These are phyloP conservation scores for Pterocles orientalis DNA, from an alignment of 2,113 vertebrate genomes.

Conservation along the genomic window DNA sequence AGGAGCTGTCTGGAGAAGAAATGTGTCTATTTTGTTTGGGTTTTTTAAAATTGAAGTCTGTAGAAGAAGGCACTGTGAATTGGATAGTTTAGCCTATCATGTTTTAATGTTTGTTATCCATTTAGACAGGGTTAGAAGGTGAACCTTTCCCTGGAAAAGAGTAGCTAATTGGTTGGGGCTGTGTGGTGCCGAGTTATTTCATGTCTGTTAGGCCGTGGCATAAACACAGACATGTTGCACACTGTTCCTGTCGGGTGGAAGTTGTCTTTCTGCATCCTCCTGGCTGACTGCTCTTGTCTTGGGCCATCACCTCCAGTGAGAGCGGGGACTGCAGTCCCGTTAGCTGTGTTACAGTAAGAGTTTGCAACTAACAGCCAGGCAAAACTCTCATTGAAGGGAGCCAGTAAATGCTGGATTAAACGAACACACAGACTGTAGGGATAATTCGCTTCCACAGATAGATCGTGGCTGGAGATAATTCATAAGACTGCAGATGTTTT, in stretches of 20 bases:
- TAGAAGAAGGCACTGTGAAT: too few relatives aligned
- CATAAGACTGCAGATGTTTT: neutral
- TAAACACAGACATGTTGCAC: neutral
- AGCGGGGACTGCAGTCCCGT: fast-evolving
- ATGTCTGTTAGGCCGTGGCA: neutral
- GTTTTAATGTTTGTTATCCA: neutral
- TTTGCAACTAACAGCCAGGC: neutral
- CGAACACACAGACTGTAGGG: neutral
- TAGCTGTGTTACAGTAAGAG: neutral
- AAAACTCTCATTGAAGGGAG: neutral
- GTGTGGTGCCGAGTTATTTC: neutral
- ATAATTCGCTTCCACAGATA: neutral
- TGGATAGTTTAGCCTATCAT: neutral
- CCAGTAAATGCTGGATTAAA: neutral
- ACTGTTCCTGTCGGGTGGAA: neutral
- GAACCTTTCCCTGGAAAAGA: neutral
- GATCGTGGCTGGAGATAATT: neutral
- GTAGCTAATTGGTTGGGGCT: neutral
- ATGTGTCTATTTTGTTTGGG: neutral
- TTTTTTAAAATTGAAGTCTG: neutral
- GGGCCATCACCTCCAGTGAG: fast-evolving
- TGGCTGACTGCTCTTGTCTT: neutral
- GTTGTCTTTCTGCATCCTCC: neutral
- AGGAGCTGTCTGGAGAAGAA: neutral
- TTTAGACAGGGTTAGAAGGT: neutral